Evolutionary conservation across 2,888 invertebrate genomes (phyloP), one percentile per base, ranked within the genome.

Genomic region (Podotricha telesiphe): DNA sequence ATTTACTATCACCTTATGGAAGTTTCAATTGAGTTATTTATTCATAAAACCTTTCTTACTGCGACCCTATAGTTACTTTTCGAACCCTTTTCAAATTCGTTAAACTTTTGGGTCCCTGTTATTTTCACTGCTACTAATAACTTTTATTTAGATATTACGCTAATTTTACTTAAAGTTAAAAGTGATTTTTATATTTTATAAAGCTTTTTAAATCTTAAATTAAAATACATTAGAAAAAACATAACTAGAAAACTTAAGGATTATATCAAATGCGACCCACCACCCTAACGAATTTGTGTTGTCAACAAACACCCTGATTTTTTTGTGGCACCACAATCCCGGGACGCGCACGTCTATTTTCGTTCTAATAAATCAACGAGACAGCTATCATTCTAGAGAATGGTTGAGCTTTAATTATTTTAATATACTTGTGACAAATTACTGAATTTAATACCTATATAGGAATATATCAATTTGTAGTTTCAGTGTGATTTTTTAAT

Each of bases 301-400:
- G 88, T 89, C 90, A 90, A 90, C 89, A 89, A 84, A 86, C 89
- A 89, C 88, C 89, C 89, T 84, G 59, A 78, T 75, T 85, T 88
- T 88, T 87, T 86, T 73, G 74, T 70, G 77, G 66, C 73, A 78
- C 79, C 76, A 74, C 78, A 87, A 86, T 88, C 87, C 87, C 79
- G 71, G 68, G 80, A 80, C 80, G 79, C 79, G 78, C 82, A 84
- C 84, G 86, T 84, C 86, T 81, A 78, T 83, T 83, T 82, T 71
- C 82, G 79, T 85, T 82, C 82, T 82, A 86, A 90, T 89, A 88
- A 89, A 89, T 89, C 88, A 88, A 82, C 78, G 80, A 77, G 82
- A 84, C 80, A 82, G 79, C 68, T 73, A 72, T 86, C 82, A 85
- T 81, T 82, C 81, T 78, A 72, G 78, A 74, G 79, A 81, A 82